These are phyloP conservation scores for Parnassius mnemosyne DNA, from an alignment of 2,888 invertebrate genomes.

Conservation along the genomic window DNA sequence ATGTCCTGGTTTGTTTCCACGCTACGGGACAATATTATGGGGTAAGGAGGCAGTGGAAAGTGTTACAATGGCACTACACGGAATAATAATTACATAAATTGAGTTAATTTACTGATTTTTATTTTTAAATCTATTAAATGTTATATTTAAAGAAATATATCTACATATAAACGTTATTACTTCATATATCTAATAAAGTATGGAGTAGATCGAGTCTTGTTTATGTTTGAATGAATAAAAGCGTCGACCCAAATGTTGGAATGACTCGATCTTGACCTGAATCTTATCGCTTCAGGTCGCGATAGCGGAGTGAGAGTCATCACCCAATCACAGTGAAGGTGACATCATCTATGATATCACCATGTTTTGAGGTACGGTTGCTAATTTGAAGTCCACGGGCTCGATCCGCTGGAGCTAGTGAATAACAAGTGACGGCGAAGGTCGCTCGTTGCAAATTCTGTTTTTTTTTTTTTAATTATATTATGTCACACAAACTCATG, in stretches of 20 bases:
- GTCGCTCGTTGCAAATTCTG: conserved; percentile 2
- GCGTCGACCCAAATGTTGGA: conserved; percentile 1
- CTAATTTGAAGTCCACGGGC: conserved; percentile 15
- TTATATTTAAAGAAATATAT: no score
- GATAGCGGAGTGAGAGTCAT: neutral
- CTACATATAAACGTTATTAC: no score
- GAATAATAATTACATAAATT: no score
- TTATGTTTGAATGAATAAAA: conserved; percentile 2
- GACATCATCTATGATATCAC: conserved; percentile 25
- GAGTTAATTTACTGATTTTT: no score
- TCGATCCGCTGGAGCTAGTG: neutral
- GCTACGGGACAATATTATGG: no score
- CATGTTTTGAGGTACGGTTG: neutral
- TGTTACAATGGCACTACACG: no score
- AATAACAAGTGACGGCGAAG: conserved; percentile 14
- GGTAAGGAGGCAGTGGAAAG: no score
- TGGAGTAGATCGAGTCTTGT: neutral
- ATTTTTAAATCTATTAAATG: no score
- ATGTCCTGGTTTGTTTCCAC: no score
- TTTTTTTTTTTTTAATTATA: neutral
- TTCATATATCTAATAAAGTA: neutral
- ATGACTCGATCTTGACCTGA: conserved; percentile 15
- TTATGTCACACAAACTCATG: neutral
- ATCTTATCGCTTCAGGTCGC: no score
- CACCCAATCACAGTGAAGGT: conserved; percentile 4